Evolutionary conservation across 1,140 invertebrate genomes (phyloP).

Genomic region (Condylostylus longicornis): DNA sequence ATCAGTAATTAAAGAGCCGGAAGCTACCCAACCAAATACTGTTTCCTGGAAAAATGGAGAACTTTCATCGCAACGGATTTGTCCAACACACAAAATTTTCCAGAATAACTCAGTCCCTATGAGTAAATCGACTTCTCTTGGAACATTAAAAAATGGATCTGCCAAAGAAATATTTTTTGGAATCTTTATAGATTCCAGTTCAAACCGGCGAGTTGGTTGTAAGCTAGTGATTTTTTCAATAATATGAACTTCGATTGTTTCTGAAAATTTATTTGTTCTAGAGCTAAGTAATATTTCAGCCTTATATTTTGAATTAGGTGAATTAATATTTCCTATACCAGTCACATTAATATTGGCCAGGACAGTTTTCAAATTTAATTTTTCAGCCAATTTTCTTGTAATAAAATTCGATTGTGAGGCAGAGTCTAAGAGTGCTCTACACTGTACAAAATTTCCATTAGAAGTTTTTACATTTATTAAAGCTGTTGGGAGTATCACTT

Average conservation of each 20-base stretch:
- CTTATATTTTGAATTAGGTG: no score
- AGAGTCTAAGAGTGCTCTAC: no score
- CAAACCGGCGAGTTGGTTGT: neutral
- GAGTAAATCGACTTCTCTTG: slow-evolving; percentile 12
- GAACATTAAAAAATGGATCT: slow-evolving; percentile 14
- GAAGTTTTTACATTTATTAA: no score
- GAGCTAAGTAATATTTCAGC: no score
- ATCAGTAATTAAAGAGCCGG: neutral
- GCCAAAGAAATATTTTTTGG: slow-evolving; percentile 8
- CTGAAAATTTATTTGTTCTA: slow-evolving; percentile 1
- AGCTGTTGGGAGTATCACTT: no score
- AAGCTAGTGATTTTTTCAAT: neutral
- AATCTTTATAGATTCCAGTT: neutral
- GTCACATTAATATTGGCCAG: no score
- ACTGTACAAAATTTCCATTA: no score
- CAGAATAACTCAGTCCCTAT: slow-evolving; percentile 13
- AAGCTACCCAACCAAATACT: slow-evolving; percentile 8
- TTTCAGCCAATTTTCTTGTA: no score
- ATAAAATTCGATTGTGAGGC: no score
- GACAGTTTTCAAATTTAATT: no score
- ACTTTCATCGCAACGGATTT: slow-evolving; percentile 6
- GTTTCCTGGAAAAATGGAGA: slow-evolving; percentile 5
- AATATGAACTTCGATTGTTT: neutral
- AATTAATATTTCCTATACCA: no score
- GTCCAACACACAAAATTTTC: slow-evolving; percentile 7